Percentiles rank a stretch among this genome's conserved stretches.
Evolutionary conservation across 2,797 vertebrate species (phyloP).

Genomic region (Helicolenus hilgendorfi): DNA sequence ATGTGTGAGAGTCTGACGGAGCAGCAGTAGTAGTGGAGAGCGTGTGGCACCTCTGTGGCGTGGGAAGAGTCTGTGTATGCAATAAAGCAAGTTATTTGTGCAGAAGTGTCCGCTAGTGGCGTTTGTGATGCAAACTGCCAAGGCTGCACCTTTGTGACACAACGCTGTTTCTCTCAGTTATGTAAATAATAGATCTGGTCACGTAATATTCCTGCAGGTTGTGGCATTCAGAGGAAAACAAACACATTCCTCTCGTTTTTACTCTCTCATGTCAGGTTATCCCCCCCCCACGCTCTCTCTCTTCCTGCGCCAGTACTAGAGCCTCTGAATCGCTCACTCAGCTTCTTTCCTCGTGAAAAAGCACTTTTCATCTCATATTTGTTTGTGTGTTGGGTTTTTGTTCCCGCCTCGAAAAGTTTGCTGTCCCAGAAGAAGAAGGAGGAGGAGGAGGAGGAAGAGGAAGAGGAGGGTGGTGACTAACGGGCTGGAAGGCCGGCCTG

Average conservation of each 20-base stretch:
- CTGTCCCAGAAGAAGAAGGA: constrained; percentile 72
- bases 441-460: not conserved
- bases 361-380: constrained; percentile 81
- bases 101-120: not conserved
- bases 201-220: constrained; percentile 47
- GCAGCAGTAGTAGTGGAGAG: not conserved
- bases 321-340: constrained; percentile 72
- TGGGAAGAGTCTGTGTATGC: not conserved
- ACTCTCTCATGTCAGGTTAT: constrained; percentile 20
- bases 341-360: constrained; percentile 74
- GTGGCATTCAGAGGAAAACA: constrained; percentile 59
- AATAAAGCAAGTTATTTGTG: constrained; percentile 28
- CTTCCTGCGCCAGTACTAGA: constrained; percentile 20
- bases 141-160: constrained; percentile 37
- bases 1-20: not conserved
- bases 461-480: not conserved
- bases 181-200: constrained; percentile 75
- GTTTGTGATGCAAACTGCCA: constrained; percentile 37
- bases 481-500: constrained; percentile 49
- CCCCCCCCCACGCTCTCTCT: not conserved
- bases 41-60: not conserved
- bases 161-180: constrained; percentile 1
- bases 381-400: constrained; percentile 60
- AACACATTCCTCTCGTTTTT: constrained; percentile 45
- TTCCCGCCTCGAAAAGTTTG: constrained; percentile 75